phyloP scores from a whole-genome alignment of 1,140 invertebrate species.

The Antheraea pernyi region DNA sequence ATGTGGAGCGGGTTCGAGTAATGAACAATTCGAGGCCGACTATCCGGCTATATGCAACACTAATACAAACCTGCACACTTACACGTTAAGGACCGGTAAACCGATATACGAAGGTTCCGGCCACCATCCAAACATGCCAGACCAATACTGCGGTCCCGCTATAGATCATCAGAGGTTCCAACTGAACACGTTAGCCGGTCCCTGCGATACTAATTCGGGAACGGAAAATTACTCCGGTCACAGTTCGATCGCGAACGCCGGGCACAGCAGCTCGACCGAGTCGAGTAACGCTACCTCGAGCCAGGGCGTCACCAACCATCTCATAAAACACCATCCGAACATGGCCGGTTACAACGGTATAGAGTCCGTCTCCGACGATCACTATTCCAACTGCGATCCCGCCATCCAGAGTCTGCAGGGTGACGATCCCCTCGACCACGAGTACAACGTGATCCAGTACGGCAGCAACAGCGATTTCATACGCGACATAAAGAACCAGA shows the following conservation, averaged over 20 bases:
- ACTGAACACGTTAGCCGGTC: slow-evolving; percentile 63
- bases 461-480: slow-evolving; percentile 75
- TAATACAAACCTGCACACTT: slow-evolving; percentile 91
- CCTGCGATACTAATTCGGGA: slow-evolving; percentile 79
- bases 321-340: slow-evolving; percentile 76
- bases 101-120: slow-evolving; percentile 85
- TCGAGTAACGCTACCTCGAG: slow-evolving; percentile 76
- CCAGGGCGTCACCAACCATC: slow-evolving; percentile 74
- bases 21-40: slow-evolving; percentile 87
- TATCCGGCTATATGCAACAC: slow-evolving; percentile 92
- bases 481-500: slow-evolving; percentile 74
- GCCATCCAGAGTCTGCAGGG: slow-evolving; percentile 74
- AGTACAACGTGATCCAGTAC: slow-evolving; percentile 78
- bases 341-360: slow-evolving; percentile 70
- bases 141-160: slow-evolving; percentile 68
- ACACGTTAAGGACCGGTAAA: slow-evolving; percentile 88
- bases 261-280: slow-evolving; percentile 77
- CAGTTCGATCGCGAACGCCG: slow-evolving; percentile 77
- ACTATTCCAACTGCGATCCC: slow-evolving; percentile 78
- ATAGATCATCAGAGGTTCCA: slow-evolving; percentile 71
- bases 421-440: slow-evolving; percentile 73
- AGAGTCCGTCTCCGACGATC: slow-evolving; percentile 75
- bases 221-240: slow-evolving; percentile 77
- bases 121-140: slow-evolving; percentile 75
- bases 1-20: slow-evolving; percentile 87